Base-by-base conservation (phyloP, 30 jellyfish, hydroid and myxozoan genomes). In the Aurelia aurita region DNA sequence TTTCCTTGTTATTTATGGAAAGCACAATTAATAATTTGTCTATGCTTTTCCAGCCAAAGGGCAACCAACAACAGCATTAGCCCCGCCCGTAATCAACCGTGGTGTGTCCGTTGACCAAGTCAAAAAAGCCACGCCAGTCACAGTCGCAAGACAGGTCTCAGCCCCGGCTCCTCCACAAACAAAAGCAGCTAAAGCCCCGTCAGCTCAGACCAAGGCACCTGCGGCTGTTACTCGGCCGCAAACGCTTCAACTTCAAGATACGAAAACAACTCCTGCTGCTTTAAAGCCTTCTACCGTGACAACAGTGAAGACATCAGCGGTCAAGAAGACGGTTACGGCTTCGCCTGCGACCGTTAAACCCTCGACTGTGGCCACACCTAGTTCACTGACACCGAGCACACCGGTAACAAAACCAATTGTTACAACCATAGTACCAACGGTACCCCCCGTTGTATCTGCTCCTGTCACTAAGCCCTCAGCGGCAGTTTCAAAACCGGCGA, bases 391-490 rank as follows among this genome's bases (percentile, higher is more conserved):
- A 10, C 20, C 39, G 6, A n/a, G 26, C 66, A 28, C 39, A 20
- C 69, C 85, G 1, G 81, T 28, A 2, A 53, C 58, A 32, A 21
- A 68, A 68, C 58, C 58, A 14, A 19, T 21, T 68, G 46, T 23
- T 54, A 26, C 76, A 23, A 28, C 11, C 20, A 27, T 27, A 16
- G 19, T 43, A 23, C 66, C 82, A 31, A 32, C 64, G 0, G 20
- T 35, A 45, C 58, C 86, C 14, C 77, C 86, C 15, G 78, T 47
- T 14, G 29, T 67, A 29, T 21, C 89, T 15, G 70, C 32, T 22
- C 20, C 89, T 10, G 88, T 35, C 5, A 46, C 88, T 9, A 82
- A 53, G 26, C 80, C 95, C 22, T 26, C 87, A 65, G 46, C 44
- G 11, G 55, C 84, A 3, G 84, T 59, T 29, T 9, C 86, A 14